Evolutionary conservation across 2,797 vertebrate species (phyloP), one percentile per base, ranked within the genome.

Genomic region (Semotilus atromaculatus): DNA sequence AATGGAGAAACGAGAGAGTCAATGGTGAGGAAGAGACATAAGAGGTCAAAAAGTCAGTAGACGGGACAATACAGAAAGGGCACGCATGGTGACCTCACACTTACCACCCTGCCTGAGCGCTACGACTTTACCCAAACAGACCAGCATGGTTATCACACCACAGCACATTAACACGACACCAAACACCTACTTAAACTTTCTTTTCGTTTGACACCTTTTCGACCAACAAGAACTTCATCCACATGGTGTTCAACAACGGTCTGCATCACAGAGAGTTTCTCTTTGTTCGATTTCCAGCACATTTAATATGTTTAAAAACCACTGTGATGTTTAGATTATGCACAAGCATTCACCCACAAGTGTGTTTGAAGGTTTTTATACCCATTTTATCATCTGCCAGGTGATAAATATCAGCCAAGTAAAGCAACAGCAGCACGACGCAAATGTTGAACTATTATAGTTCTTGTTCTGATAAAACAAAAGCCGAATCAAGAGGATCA

Each of bases 401-500:
- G 34, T 58, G 9, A 67, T 80, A 67, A 53, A 66, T 31, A 53
- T 73, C 68, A 18, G 9, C 14, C 29, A 5, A 14, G 8, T 29
- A 40, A 53, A 70, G 66, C 34, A 55, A 75, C 13, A 43, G 38
- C 0, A n/a, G n/a, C n/a, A n/a, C n/a, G n/a, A n/a, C n/a, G n/a
- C 23, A 26, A 11, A n/a, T 26, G n/a, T 26, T 29, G 26, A 62
- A 29, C 13, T 18, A 31, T 16, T 7, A 16, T 16, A 62, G 11
- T 60, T 26, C 11, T 89, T 90, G 88, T 88, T 79, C 29, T 2
- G 21, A 36, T 48, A 23, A 86, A 88, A 86, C 81, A 87, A 87
- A 85, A 78, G 83, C 19, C 19, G 19, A 58, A 76, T 58, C 19
- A 36, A 51, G 62, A 48, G 51, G 40, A 40, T 82, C 31, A 31